These are phyloP conservation scores for Danio rerio DNA, from an alignment of 2,113 vertebrate species.

Conservation along the genomic window GRCz12tu NC_133181.1:5880501-5881000, in stretches of 20 bases:
- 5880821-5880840: constrained; percentile 8
- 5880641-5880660: constrained; percentile 20
- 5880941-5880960: no score
- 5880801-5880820: not conserved
- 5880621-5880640: constrained; percentile 33
- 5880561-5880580: constrained; percentile 42
- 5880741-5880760: constrained; percentile 14
- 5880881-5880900: no score
- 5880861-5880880: no score
- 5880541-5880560: constrained; percentile 69
- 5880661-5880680: constrained; percentile 26
- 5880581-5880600: not conserved
- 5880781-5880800: no score
- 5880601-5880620: constrained; percentile 31
- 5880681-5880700: not conserved
- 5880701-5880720: constrained; percentile 5
- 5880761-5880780: not conserved
- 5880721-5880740: constrained; percentile 20
- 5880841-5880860: not conserved
- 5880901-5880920: no score
- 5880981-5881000: no score
- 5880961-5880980: no score
- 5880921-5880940: no score
- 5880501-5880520: not conserved
- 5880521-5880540: constrained; percentile 71